These are phyloP conservation scores for Galerucella pusilla DNA, from an alignment of 2,888 invertebrate genomes.

Conservation along the genomic window DNA sequence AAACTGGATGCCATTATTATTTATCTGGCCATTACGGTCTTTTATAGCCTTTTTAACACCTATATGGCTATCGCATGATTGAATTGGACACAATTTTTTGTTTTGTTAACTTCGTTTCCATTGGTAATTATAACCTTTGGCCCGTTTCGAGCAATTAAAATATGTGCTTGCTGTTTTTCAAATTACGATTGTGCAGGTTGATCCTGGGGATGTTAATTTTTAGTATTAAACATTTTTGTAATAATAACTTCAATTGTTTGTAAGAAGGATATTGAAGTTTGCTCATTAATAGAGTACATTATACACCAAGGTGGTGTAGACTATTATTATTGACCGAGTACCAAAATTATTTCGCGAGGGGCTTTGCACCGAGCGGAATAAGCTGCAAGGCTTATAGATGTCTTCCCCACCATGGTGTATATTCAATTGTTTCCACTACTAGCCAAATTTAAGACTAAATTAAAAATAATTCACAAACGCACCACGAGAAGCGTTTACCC, in stretches of 20 bases:
- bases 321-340: too few species aligned
- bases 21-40: conserved; percentile 57
- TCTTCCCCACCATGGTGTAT: too few species aligned
- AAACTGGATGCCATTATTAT: conserved; percentile 59
- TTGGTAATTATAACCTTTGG: conserved; percentile 17
- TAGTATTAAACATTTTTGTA: not conserved
- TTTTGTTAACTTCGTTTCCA: conserved; percentile 20
- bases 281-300: too few species aligned
- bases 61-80: conserved; percentile 50
- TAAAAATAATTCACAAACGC: too few species aligned
- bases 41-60: conserved; percentile 58
- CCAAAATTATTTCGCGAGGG: too few species aligned
- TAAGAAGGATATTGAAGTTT: not conserved
- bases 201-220: not conserved
- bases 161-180: not conserved
- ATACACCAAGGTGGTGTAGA: too few species aligned
- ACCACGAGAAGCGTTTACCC: too few species aligned
- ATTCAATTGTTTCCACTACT: too few species aligned
- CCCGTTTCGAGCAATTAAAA: conserved; percentile 9
- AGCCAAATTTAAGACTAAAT: too few species aligned
- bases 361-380: too few species aligned
- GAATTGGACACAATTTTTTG: conserved; percentile 45
- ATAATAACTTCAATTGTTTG: not conserved
- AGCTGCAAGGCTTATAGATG: too few species aligned
- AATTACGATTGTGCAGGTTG: conserved; percentile 4